Conservation (phyloP, 2,113 vertebrate species). For the Rhadina sibilatrix region DNA sequence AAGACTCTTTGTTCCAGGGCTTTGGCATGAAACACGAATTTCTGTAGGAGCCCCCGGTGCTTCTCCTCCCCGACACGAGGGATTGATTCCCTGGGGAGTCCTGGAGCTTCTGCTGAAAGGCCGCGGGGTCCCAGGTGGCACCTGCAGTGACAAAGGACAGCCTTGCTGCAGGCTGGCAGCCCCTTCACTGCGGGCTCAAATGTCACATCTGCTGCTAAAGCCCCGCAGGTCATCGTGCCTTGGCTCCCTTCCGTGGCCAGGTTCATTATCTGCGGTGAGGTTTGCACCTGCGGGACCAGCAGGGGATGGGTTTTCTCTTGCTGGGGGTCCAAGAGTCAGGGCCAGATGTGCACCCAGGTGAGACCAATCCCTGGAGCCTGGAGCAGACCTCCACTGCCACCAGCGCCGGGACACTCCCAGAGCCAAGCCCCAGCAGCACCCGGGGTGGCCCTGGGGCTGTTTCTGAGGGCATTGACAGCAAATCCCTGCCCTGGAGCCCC, state of each 20-base stretch:
- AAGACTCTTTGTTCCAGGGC: not conserved
- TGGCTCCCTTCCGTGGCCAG: fast-evolving
- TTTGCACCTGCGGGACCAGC: not conserved
- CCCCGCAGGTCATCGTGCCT: fast-evolving
- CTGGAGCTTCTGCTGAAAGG: not conserved
- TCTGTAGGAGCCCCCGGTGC: not conserved
- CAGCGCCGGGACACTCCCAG: fast-evolving
- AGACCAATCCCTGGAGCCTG: not conserved
- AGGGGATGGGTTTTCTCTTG: not conserved
- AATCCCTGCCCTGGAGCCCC: too few species aligned
- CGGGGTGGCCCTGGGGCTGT: not conserved
- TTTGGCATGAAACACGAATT: not conserved
- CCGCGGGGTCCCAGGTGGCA: not conserved
- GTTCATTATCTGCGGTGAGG: not conserved
- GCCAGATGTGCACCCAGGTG: fast-evolving
- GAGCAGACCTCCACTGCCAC: not conserved
- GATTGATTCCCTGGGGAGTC: not conserved
- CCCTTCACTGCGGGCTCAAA: not conserved
- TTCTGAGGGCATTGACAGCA: not conserved
- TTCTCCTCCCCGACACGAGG: not conserved
- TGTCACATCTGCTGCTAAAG: not conserved
- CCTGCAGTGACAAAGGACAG: not conserved
- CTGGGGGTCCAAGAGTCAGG: fast-evolving
- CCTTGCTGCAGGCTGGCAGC: not conserved
- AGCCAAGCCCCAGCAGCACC: not conserved